Percentiles rank a stretch among this genome's conserved stretches.
Conservation (phyloP, 2,113 vertebrate species). For the Erythrocercus mccallii region DNA sequence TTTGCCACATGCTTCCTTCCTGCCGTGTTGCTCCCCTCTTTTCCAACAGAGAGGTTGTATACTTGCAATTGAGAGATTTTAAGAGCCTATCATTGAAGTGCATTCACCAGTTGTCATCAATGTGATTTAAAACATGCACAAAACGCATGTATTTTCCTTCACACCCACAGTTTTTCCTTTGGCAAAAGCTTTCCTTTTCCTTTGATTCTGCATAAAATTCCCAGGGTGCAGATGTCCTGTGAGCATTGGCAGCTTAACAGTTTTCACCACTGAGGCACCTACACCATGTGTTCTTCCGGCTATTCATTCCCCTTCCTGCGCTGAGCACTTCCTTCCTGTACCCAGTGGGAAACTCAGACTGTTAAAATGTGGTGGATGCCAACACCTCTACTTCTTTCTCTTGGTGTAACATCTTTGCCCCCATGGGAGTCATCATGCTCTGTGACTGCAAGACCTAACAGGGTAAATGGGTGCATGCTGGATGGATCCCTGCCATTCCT, state of each 20-base stretch:
- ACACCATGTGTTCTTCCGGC: accelerated
- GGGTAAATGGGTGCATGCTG: accelerated
- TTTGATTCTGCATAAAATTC: background rate
- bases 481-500: background rate
- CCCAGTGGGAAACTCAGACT: background rate
- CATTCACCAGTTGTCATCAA: background rate
- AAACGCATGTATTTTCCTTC: background rate
- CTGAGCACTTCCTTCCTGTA: background rate
- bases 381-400: background rate
- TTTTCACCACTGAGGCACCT: background rate
- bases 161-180: background rate
- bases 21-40: background rate
- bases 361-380: background rate
- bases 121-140: background rate
- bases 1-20: background rate
- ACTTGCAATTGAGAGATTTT: background rate
- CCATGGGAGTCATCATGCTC: background rate
- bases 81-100: background rate
- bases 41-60: background rate
- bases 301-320: background rate
- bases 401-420: background rate
- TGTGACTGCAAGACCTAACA: background rate
- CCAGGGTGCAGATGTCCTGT: background rate
- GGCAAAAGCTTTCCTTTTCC: background rate
- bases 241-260: background rate